A percentile compares a stretch with the other conserved stretches of the same genome.
Conservation (phyloP, 2,113 vertebrate genomes). For the Columba janthina region DNA sequence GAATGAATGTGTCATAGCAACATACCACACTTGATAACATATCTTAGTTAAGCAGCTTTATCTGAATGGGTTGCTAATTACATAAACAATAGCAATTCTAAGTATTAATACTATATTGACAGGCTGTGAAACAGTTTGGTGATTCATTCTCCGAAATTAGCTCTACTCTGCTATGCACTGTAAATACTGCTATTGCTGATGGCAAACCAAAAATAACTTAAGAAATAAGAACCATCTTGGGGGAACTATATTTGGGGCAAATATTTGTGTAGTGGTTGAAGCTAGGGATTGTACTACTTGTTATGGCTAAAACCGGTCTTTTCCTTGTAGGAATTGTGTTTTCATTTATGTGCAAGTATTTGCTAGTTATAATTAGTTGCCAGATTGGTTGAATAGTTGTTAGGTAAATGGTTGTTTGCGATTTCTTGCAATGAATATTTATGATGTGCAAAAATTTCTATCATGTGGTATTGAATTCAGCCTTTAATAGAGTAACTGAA, state of each 20-base stretch:
- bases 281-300: not conserved
- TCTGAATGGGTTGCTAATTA: slow-evolving; percentile 34
- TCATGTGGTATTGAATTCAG: not conserved
- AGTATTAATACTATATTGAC: slow-evolving; percentile 51
- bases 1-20: not conserved
- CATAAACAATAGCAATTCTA: slow-evolving; percentile 45
- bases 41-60: not conserved
- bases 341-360: not conserved
- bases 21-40: not conserved
- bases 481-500: not conserved
- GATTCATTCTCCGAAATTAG: slow-evolving; percentile 39
- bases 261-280: not conserved
- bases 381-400: not conserved
- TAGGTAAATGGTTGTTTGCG: not conserved
- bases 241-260: not conserved
- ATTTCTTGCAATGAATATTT: slow-evolving; percentile 4
- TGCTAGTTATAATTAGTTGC: not conserved
- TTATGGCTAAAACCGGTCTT: not conserved
- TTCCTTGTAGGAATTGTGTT: not conserved
- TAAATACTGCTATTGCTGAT: not conserved
- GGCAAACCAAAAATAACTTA: not conserved
- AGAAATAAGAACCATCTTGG: not conserved
- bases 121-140: not conserved
- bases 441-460: not conserved
- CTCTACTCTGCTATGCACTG: not conserved